phyloP scores from a whole-genome alignment of 2,888 invertebrate species.

The Lepas anatifera region DNA sequence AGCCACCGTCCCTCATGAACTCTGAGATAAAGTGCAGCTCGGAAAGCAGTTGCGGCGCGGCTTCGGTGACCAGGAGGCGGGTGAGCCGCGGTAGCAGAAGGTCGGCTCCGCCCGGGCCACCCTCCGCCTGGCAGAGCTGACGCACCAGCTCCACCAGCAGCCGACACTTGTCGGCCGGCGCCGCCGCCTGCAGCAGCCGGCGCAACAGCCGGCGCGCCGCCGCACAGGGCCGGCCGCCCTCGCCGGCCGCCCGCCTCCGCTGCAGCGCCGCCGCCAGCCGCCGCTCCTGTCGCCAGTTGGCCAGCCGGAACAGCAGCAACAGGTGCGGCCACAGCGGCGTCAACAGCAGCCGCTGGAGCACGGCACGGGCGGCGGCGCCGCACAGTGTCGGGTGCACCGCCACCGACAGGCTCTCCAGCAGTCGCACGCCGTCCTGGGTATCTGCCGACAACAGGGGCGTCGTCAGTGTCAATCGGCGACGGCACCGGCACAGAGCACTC shows the following conservation, averaged over 20 bases:
- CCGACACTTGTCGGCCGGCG: neutral
- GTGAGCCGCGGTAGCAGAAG: conserved; percentile 10
- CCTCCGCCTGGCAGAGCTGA: neutral
- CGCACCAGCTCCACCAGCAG: conserved; percentile 8
- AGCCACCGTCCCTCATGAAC: neutral
- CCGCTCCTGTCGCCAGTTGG: conserved; percentile 4
- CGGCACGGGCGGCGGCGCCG: neutral
- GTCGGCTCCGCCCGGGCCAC: neutral
- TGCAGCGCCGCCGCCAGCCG: neutral
- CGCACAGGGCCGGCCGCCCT: neutral
- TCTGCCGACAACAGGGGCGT: too few relatives aligned
- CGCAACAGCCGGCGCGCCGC: neutral
- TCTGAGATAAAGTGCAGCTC: conserved; percentile 7
- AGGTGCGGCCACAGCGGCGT: conserved; percentile 12
- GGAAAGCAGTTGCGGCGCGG: conserved; percentile 9
- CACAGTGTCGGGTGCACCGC: neutral
- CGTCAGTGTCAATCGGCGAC: too few relatives aligned
- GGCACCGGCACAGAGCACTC: too few relatives aligned
- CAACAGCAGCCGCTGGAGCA: neutral
- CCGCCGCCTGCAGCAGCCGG: neutral
- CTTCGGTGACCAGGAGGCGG: neutral
- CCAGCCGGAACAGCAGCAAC: neutral
- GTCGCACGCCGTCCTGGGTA: neutral
- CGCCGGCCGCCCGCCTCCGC: neutral
- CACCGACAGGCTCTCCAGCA: neutral